Evolutionary conservation across 1,140 invertebrate species (phyloP), one percentile per base, ranked within the genome.

Genomic region (Augochlora pura): DNA sequence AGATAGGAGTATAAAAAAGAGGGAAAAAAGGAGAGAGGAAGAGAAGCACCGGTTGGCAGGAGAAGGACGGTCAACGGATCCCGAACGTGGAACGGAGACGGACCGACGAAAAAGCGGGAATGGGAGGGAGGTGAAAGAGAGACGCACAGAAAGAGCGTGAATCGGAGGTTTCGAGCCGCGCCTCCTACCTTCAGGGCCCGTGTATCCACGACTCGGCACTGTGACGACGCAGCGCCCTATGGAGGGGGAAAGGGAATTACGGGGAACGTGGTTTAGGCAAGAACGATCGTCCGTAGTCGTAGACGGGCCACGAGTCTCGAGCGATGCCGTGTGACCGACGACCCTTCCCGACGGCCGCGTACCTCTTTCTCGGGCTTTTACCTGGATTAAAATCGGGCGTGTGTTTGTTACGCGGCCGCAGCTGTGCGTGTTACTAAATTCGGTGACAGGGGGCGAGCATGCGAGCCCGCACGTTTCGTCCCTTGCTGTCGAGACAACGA

Each of bases 281-380:
- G 84, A 74, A 86, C 85, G 85, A 83, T 85, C 82, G 81, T 18
- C 81, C 84, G 84, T 81, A 86, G 85, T 86, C 77, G 85, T 78
- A 80, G 81, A 71, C 85, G 81, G 86, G 60, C 81, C 81, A 83
- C 74, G 77, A 74, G 46, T 63, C 42, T 46, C 46, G 62, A 39
- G 57, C 59, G 52, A 79, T 73, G 62, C 64, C 63, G 77, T 79
- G 38, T 52, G 39, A 54, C 39, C 77, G 63, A 64, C 77, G 63
- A 64, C 32, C 60, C 16, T 18, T 65, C 21, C 49, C 64, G 46
- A 52, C 62, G 63, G 54, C 70, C 63, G 71, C 52, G 77, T 62
- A 68, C 62, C 64, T 60, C 59, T 54, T 25, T 60, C 46, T 59
- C 27, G 2, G 49, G 74, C 74, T 70, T 42, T 54, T 54, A 63